Evolutionary conservation across 2,113 vertebrate species (phyloP).

Genomic region (Phaethornis superciliosus): DNA sequence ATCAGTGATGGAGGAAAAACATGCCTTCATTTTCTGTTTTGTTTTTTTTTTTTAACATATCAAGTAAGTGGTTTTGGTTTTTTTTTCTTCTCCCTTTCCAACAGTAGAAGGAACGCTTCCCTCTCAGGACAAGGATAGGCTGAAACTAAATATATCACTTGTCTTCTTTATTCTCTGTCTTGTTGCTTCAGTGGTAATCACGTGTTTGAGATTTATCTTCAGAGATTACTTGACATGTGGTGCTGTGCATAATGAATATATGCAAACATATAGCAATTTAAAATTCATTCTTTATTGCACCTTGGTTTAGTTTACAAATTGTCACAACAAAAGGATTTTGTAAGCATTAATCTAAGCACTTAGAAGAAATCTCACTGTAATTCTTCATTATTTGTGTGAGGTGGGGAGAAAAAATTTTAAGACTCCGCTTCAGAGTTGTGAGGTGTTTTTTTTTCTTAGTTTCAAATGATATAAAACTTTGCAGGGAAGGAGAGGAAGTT

Average conservation of each 20-base stretch:
- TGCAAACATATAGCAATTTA: conserved; percentile 5
- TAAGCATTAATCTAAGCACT: not conserved
- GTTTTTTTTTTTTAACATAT: not conserved
- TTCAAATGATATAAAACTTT: not conserved
- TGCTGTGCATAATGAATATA: not conserved
- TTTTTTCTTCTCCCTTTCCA: not conserved
- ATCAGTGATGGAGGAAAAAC: conserved; percentile 12
- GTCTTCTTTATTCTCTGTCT: conserved; percentile 33
- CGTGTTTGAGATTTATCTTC: conserved; percentile 37
- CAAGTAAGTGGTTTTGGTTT: not conserved
- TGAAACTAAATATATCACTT: conserved; percentile 43
- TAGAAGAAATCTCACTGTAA: not conserved
- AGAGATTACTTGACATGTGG: not conserved
- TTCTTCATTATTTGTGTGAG: not conserved
- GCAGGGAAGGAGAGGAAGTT: not conserved
- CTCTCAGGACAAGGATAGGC: conserved; percentile 5
- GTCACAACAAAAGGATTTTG: not conserved
- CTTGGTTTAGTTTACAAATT: not conserved
- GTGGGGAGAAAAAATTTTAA: not conserved
- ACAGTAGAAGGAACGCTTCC: not conserved
- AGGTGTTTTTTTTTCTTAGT: not conserved
- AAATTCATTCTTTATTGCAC: conserved; percentile 4
- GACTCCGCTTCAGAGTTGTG: not conserved
- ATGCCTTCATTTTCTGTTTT: conserved; percentile 3
- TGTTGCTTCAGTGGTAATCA: conserved; percentile 28